Conservation (phyloP, 2,888 invertebrate genomes). For the Parnassius glacialis region DNA sequence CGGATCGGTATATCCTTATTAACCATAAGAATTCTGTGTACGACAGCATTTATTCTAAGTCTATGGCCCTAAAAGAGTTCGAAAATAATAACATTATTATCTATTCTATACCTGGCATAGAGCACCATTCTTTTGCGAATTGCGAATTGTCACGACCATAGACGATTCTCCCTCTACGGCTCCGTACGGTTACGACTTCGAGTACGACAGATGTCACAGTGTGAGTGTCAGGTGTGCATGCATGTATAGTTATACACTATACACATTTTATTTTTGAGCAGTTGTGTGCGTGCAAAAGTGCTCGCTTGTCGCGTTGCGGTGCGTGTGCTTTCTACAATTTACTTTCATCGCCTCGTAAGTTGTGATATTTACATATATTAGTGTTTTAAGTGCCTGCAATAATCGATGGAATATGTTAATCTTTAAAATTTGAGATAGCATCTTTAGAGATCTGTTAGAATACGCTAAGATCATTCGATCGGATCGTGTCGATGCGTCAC, state of each 20-base stretch:
- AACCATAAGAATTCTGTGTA: too few relatives aligned
- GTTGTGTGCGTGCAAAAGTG: slow-evolving; percentile 69
- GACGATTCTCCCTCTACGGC: too few relatives aligned
- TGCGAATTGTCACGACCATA: too few relatives aligned
- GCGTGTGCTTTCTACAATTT: slow-evolving; percentile 76
- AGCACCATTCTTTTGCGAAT: too few relatives aligned
- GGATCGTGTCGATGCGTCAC: slow-evolving; percentile 80
- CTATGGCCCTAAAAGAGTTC: too few relatives aligned
- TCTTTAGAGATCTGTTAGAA: slow-evolving; percentile 38
- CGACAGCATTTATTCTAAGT: too few relatives aligned
- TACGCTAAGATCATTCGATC: slow-evolving; percentile 66
- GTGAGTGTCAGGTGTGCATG: slow-evolving; percentile 25
- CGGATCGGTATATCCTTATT: too few relatives aligned
- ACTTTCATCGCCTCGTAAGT: slow-evolving; percentile 80
- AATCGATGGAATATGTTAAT: slow-evolving; percentile 34
- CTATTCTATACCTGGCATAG: too few relatives aligned
- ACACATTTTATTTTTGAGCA: slow-evolving; percentile 39
- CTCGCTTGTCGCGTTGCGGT: slow-evolving; percentile 75
- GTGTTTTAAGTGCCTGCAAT: slow-evolving; percentile 55
- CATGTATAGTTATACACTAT: slow-evolving; percentile 30
- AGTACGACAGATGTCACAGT: slow-evolving; percentile 28
- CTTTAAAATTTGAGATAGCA: slow-evolving; percentile 26
- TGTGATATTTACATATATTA: slow-evolving; percentile 61
- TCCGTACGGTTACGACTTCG: too few relatives aligned
- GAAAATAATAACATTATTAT: too few relatives aligned